A percentile compares a stretch with the other conserved stretches of the same genome.
phyloP scores from a whole-genome alignment of 2,888 invertebrate genomes.

The Pyralis farinalis region DNA sequence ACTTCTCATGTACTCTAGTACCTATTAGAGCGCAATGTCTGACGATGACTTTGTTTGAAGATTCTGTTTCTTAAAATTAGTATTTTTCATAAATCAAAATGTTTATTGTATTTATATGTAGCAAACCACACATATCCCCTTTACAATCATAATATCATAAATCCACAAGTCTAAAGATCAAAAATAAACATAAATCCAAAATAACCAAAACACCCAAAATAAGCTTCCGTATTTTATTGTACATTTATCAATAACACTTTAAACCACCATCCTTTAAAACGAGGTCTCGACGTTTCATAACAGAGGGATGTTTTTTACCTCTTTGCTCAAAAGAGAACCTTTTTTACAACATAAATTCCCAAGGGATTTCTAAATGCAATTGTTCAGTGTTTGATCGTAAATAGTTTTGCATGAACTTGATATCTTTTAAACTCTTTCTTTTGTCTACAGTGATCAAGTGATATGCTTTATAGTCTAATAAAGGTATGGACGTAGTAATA shows the following conservation, averaged over 20 bases:
- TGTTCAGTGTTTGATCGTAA: constrained; percentile 12
- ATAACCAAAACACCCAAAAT: neutral
- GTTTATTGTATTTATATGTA: too few relatives aligned
- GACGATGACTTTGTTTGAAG: too few relatives aligned
- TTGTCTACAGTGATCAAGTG: neutral
- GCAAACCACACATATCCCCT: too few relatives aligned
- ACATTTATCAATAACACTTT: neutral
- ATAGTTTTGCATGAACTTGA: constrained; percentile 1
- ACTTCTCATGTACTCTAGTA: too few relatives aligned
- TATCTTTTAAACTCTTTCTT: neutral
- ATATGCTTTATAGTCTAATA: too few relatives aligned
- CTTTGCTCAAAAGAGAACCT: constrained; percentile 8
- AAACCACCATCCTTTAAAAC: neutral
- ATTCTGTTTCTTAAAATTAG: too few relatives aligned
- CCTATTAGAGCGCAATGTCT: too few relatives aligned
- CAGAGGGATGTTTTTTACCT: constrained; percentile 12
- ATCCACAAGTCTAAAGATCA: too few relatives aligned
- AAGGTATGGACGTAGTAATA: too few relatives aligned
- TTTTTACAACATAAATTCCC: constrained; percentile 12
- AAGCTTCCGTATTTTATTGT: neutral
- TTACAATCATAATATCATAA: too few relatives aligned
- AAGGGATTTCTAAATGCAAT: constrained; percentile 15
- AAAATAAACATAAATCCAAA: too few relatives aligned
- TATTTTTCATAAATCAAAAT: too few relatives aligned
- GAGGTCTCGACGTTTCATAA: constrained; percentile 4